Evolutionary conservation across 2,113 vertebrate species (phyloP).

Genomic region (Chloropsis hardwickii): DNA sequence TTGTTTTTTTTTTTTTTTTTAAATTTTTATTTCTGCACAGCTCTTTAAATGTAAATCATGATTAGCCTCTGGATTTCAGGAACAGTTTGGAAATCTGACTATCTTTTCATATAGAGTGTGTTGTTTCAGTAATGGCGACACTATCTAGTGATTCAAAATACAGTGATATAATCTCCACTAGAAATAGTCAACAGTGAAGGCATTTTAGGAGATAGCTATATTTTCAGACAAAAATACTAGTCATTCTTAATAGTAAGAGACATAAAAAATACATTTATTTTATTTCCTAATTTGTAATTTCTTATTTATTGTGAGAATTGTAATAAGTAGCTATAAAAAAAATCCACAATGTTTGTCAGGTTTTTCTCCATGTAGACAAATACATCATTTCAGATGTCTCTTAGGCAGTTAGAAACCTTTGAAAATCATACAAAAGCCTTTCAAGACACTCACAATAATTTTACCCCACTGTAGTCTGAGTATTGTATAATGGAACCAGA

Average conservation of each 20-base stretch:
- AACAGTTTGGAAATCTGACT: neutral
- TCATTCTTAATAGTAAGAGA: neutral
- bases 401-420: neutral
- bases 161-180: neutral
- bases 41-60: conserved; percentile 30
- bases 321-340: neutral
- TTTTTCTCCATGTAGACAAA: neutral
- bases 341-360: neutral
- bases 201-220: neutral
- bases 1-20: too few relatives aligned
- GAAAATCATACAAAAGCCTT: neutral
- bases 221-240: neutral
- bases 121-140: neutral
- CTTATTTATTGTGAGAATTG: neutral
- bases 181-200: neutral
- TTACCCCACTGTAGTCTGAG: neutral
- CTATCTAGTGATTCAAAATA: neutral
- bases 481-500: neutral
- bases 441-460: neutral
- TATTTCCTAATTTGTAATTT: neutral
- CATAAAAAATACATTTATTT: neutral
- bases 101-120: neutral
- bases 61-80: neutral
- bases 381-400: neutral
- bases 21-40: neutral